Evolutionary conservation across 1,140 invertebrate genomes (phyloP), one percentile per base, ranked within the genome.

Genomic region (Trichomalopsis sarcophagae): DNA sequence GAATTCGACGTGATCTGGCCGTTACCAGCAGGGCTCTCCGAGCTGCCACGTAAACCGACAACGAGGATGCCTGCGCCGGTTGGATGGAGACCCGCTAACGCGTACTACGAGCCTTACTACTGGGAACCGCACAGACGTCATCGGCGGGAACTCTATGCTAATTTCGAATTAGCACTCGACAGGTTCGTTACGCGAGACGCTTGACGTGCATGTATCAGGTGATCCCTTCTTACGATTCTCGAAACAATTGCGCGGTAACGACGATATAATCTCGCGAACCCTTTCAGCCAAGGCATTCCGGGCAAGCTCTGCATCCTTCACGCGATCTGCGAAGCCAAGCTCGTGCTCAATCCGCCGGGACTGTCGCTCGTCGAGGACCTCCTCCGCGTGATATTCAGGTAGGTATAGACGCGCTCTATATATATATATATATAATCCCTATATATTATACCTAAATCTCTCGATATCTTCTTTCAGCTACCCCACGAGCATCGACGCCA

Each of bases 311-410:
- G 96, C 90, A 90, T 96, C 50, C 91, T 96, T 84, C 94, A 95
- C 85, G 94, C 94, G 30, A 94, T 96, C 79, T 96, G 96, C 87
- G 96, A 97, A 89, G 94, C 95, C 11, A 94, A 94, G 86, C 91
- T 91, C 74, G 91, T 95, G 87, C 88, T 96, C 66, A 94, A 94
- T 44, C 92, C 94, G 0, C 94, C 93, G 21, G 95, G 95, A 30
- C 90, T 93, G 81, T 96, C 95, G 27, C 93, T 96, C 78, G 91
- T 96, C 21, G 95, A 96, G 84, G 96, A 96, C 89, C 88, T 96
- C 84, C 90, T 96, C 73, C 94, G 94, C 90, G 93, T 95, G 36
- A 90, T 96, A 83, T 94, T 97, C 85, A 94, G 93, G 95, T 96
- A 94, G 33, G 14, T 11, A 93, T 90, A 91, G 27, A 27, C 27